Percentiles rank a stretch among this genome's conserved stretches.
Conservation (phyloP, 2,888 invertebrate species). For the Nesidiocoris tenuis region DNA sequence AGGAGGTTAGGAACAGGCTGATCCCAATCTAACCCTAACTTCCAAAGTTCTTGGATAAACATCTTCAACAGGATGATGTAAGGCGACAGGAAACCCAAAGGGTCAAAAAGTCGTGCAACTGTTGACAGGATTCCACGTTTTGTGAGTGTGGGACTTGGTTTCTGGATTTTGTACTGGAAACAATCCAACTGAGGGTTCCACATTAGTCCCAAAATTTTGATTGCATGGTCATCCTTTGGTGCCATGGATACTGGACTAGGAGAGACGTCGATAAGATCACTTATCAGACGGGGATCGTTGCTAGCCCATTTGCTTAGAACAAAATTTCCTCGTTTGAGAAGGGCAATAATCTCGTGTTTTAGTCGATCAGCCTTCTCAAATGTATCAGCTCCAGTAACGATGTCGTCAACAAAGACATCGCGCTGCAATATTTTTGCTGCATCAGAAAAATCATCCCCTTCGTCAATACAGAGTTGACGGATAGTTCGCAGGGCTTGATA, state of each 20-base stretch:
- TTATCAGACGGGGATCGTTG: neutral
- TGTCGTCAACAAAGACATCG: neutral
- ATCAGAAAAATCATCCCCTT: neutral
- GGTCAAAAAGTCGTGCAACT: slow-evolving; percentile 1
- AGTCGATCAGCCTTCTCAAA: neutral
- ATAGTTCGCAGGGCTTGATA: neutral
- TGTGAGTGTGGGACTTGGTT: neutral
- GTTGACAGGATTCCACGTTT: slow-evolving; percentile 1
- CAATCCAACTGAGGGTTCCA: neutral
- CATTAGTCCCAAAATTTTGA: neutral
- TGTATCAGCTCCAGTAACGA: neutral
- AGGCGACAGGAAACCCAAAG: neutral
- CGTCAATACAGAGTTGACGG: neutral
- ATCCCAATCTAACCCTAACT: neutral
- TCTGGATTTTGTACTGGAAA: neutral
- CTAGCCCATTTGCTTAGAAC: neutral
- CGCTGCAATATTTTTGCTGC: neutral
- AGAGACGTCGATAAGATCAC: neutral
- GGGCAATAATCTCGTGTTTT: neutral
- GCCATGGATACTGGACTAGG: neutral
- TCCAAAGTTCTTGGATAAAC: slow-evolving; percentile 12
- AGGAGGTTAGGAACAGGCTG: neutral
- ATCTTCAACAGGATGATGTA: neutral
- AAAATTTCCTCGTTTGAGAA: neutral
- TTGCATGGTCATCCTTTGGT: neutral